Evolutionary conservation across 2,797 vertebrate genomes (phyloP).

Genomic region (Chiroxiphia lanceolata): DNA sequence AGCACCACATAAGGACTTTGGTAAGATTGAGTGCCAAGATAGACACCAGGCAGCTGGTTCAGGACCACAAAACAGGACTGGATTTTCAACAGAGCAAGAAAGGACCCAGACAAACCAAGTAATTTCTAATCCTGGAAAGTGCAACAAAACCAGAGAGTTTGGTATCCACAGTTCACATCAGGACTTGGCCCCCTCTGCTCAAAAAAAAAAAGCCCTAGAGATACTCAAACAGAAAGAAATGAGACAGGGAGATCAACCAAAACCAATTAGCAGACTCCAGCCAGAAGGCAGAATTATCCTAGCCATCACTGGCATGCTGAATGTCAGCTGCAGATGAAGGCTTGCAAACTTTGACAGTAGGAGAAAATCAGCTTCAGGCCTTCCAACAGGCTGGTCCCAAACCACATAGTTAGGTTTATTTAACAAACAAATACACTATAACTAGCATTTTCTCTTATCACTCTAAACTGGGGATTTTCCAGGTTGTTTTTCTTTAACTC

Average conservation of each 20-base stretch:
- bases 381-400: not conserved
- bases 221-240: not conserved
- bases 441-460: not conserved
- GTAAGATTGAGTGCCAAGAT: not conserved
- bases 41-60: not conserved
- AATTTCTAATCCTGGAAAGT: not conserved
- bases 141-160: not conserved
- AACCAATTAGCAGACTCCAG: conserved; percentile 32
- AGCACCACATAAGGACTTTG: not conserved
- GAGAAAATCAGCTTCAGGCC: conserved; percentile 1
- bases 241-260: conserved; percentile 3
- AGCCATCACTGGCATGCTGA: not conserved
- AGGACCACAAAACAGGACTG: not conserved
- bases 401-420: not conserved
- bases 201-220: not conserved
- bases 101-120: not conserved
- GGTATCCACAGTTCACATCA: not conserved
- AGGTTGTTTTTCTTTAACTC: not conserved
- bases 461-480: not conserved
- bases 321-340: conserved; percentile 23
- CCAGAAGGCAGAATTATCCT: conserved; percentile 42
- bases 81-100: not conserved
- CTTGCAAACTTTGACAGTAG: conserved; percentile 1
- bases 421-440: not conserved
- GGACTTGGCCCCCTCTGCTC: not conserved